phyloP scores from a whole-genome alignment of 2,113 vertebrate genomes.

The Myiagra hebetior region DNA sequence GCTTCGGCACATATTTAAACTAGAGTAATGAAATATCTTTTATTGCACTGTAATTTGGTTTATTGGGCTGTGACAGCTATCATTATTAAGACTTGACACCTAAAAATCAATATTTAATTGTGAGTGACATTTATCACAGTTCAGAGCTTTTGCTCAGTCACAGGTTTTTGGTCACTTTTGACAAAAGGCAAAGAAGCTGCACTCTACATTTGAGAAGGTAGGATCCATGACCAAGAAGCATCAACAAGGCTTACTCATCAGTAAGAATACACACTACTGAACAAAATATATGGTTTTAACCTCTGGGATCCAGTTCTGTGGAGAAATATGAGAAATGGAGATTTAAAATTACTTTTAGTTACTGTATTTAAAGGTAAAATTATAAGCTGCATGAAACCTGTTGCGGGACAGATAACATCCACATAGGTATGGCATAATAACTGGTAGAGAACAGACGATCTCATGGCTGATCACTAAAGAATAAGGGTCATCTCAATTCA shows the following conservation, averaged over 20 bases:
- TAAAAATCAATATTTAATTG: constrained; percentile 18
- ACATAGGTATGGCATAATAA: neutral
- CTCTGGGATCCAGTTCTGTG: neutral
- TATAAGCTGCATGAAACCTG: neutral
- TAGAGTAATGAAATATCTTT: constrained; percentile 11
- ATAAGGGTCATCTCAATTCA: neutral
- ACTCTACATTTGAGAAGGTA: neutral
- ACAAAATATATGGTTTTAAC: neutral
- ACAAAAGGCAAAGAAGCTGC: neutral
- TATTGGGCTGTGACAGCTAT: neutral
- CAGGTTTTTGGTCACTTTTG: neutral
- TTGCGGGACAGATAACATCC: neutral
- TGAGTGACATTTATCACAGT: neutral
- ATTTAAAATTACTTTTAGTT: neutral
- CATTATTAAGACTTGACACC: neutral
- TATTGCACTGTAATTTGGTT: neutral
- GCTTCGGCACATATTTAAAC: neutral
- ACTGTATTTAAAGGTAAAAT: neutral
- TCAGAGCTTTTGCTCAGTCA: neutral
- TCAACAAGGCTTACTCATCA: neutral
- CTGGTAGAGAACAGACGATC: neutral
- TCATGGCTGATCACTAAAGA: neutral
- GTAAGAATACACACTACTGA: neutral
- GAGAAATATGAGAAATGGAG: neutral
- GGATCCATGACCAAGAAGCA: neutral